phyloP scores from a whole-genome alignment of 1,140 invertebrate genomes.

The Hyphantria cunea region DNA sequence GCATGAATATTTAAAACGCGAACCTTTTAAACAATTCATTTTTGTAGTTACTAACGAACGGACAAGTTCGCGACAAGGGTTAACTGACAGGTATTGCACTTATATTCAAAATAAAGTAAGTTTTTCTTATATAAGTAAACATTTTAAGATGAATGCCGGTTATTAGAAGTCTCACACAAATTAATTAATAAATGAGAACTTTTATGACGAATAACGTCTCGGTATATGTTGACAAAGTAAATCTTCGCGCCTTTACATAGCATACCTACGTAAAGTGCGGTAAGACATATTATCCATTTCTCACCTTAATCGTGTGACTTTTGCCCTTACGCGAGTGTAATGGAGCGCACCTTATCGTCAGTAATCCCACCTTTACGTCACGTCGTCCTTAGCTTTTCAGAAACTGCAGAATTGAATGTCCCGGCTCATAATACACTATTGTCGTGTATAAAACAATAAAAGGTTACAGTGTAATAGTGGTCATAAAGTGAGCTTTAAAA shows the following conservation, averaged over 20 bases:
- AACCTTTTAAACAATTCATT: conserved; percentile 27
- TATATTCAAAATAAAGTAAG: not conserved
- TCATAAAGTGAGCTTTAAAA: conserved; percentile 49
- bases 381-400: conserved; percentile 37
- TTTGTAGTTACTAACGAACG: conserved; percentile 6
- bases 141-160: too few relatives aligned
- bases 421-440: conserved; percentile 43
- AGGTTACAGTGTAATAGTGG: conserved; percentile 32
- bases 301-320: conserved; percentile 67
- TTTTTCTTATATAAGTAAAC: too few relatives aligned
- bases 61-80: conserved; percentile 26
- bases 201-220: conserved; percentile 10
- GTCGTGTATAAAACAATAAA: conserved; percentile 66
- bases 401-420: conserved; percentile 33
- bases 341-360: conserved; percentile 63
- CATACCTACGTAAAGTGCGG: conserved; percentile 47
- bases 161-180: conserved; percentile 4
- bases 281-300: conserved; percentile 59
- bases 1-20: conserved; percentile 39
- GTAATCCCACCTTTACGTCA: conserved; percentile 55
- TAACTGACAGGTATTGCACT: conserved; percentile 2
- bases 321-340: conserved; percentile 55
- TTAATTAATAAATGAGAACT: conserved; percentile 36
- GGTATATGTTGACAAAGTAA: conserved; percentile 18
- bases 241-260: conserved; percentile 27